Percentiles rank a stretch among this genome's conserved stretches.
Evolutionary conservation across 1,140 invertebrate species (phyloP).

Genomic region (Meloidogyne floridensis): DNA sequence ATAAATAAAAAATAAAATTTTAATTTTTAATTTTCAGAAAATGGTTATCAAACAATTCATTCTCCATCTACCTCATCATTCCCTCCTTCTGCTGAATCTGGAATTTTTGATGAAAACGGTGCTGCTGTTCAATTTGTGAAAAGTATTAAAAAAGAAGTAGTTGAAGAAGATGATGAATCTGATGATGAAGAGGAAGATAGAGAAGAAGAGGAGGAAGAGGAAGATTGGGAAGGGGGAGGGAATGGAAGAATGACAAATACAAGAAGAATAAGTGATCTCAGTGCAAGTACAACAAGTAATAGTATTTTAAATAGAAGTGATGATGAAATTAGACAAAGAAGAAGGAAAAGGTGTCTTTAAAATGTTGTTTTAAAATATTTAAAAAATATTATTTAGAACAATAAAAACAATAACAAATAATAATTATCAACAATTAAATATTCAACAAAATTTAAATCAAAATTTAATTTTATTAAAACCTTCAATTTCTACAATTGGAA

Average conservation of each 20-base stretch:
- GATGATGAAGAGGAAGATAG: background rate
- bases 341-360: background rate
- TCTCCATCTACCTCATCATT: conserved; percentile 1
- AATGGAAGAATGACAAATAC: background rate
- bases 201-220: background rate
- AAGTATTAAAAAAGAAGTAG: conserved; percentile 25
- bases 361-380: conserved; percentile 2
- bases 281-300: conserved; percentile 9
- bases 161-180: background rate
- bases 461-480: background rate
- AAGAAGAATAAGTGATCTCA: conserved; percentile 1
- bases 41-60: conserved; percentile 16
- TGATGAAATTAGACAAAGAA: background rate
- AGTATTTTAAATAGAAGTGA: background rate
- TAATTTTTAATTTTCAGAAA: background rate
- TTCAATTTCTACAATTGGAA: background rate
- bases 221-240: conserved; percentile 9
- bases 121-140: conserved; percentile 28
- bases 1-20: background rate
- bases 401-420: background rate
- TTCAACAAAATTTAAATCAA: background rate
- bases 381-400: background rate
- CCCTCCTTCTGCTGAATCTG: conserved; percentile 18
- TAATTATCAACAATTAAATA: background rate
- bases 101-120: conserved; percentile 1